phyloP scores from a whole-genome alignment of 2,888 invertebrate species.

The Mythimna vitellina region DNA sequence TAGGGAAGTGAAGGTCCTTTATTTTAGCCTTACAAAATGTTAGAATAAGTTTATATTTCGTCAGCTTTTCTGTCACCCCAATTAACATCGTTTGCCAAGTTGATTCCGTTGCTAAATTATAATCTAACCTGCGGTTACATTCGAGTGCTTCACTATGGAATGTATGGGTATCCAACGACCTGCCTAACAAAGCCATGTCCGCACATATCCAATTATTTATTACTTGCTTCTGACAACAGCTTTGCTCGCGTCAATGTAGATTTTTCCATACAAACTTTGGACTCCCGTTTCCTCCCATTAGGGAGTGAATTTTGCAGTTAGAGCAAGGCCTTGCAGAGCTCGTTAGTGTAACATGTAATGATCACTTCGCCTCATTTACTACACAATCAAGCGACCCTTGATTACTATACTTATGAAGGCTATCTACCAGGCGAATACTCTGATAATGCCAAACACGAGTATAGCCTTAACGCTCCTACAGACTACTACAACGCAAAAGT shows the following conservation, averaged over 20 bases:
- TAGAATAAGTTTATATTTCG: background rate
- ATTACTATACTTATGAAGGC: background rate
- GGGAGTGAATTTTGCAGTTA: no score
- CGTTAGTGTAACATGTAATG: background rate
- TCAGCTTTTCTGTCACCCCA: no score
- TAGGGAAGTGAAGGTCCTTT: background rate
- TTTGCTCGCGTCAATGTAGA: no score
- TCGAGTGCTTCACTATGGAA: background rate
- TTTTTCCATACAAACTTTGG: no score
- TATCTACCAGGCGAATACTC: background rate
- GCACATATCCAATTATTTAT: no score
- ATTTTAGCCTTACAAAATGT: background rate
- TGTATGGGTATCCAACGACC: background rate
- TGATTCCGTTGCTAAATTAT: background rate
- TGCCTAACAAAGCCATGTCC: background rate
- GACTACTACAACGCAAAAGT: background rate
- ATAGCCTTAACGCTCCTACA: background rate
- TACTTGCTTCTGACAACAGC: no score
- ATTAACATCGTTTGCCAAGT: background rate
- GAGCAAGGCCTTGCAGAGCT: background rate
- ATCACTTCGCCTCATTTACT: background rate
- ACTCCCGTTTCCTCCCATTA: no score
- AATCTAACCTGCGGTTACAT: background rate
- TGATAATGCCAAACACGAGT: background rate
- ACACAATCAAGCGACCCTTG: background rate